Conservation (phyloP, 2,888 invertebrate genomes). For the Lamellibrachia columna region DNA sequence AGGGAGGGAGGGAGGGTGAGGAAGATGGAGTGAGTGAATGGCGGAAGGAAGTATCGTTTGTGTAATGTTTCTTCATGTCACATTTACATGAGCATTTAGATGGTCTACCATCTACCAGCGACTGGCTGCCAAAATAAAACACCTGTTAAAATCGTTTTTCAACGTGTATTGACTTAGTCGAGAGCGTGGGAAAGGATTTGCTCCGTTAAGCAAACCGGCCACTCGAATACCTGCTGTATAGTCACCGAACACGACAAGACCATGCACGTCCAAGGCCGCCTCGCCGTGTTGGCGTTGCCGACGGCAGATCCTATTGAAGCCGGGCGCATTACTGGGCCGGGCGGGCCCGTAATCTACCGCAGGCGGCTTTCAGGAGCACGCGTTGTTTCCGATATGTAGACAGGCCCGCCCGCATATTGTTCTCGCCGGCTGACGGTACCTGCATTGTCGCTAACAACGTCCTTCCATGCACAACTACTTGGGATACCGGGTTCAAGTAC, state of each 20-base stretch:
- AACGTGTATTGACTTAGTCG: not conserved
- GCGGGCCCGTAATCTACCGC: not conserved
- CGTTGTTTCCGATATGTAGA: not conserved
- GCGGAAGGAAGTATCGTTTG: too few relatives aligned
- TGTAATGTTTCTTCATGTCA: too few relatives aligned
- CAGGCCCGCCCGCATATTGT: not conserved
- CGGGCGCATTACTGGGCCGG: not conserved
- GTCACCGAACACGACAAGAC: not conserved
- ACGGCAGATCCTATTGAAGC: not conserved
- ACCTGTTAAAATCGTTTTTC: too few relatives aligned
- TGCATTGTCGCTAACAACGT: not conserved
- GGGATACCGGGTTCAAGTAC: not conserved
- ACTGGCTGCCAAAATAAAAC: too few relatives aligned
- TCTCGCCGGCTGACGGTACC: not conserved
- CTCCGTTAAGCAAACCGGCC: not conserved
- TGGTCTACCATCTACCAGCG: too few relatives aligned
- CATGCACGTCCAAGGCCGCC: not conserved
- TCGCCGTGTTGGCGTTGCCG: not conserved
- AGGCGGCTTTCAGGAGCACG: not conserved
- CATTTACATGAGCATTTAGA: too few relatives aligned
- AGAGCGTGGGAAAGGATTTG: not conserved
- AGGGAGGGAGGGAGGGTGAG: not conserved
- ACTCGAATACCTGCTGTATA: not conserved
- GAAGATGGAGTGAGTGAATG: not conserved
- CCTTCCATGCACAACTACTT: not conserved